Base-by-base conservation (phyloP, 1,140 invertebrate species). In the Andricus grossulariae region DNA sequence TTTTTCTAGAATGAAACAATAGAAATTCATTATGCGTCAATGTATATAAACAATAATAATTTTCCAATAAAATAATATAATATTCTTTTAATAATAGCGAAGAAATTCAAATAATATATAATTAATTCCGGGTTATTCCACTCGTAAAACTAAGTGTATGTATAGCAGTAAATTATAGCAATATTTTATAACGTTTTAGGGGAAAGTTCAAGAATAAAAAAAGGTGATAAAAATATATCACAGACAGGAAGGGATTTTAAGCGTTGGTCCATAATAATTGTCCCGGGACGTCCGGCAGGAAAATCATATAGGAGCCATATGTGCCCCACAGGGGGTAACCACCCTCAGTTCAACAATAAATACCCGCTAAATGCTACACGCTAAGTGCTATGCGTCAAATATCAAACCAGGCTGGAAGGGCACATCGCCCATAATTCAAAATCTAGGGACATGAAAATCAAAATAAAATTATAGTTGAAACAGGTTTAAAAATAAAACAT, bases 221-320 rank as follows among this genome's bases (percentile, higher is more conserved):
- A 78, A 73, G 73, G 76, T 80, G 83, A 86, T 86, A 85, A 86
- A 86, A 83, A 87, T 86, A 86, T 87, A 87, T 88, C 86, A 86
- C 77, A 73, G 39, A 50, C 21, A 73, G 60, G 45, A 54, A 74
- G 76, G 81, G 78, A 77, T 82, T 50, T 51, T 74, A 81, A 80
- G 76, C 80, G 60, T 81, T 78, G 82, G 82, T 76, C 77, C 82
- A 84, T 87, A 84, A 86, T 86, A 88, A 87, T 88, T 85, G 85
- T 83, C 72, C 79, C 74, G 79, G 82, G 81, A 85, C 82, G 84
- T 81, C 83, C 51, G 80, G 80, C 76, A 79, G 85, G 83, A 83
- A 82, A 87, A 89, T 88, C 81, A 85, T 86, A 82, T 66, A 83
- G 80, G 77, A 81, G 86, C 89, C 89, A 88, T 89, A 90, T 89